Percentiles rank a stretch among this genome's conserved stretches.
Conservation (phyloP, 2,888 invertebrate genomes). For the Dusona sp. region DNA sequence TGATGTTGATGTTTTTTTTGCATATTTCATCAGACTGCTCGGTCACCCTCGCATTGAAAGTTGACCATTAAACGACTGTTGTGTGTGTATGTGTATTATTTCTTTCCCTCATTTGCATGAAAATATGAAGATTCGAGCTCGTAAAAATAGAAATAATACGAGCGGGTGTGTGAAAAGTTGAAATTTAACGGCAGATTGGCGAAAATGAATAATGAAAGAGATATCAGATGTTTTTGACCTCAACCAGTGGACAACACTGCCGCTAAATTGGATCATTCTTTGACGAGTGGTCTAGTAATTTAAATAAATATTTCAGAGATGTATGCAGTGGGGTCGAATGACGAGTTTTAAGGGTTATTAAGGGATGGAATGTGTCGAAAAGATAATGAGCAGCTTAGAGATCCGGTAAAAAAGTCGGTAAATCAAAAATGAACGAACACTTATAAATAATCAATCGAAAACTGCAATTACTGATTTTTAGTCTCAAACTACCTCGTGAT, state of each 20-base stretch:
- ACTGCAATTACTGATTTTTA: not conserved
- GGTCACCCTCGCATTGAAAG: not conserved
- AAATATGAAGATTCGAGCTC: not conserved
- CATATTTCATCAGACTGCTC: not conserved
- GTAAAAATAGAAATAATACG: constrained; percentile 27
- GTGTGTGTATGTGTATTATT: not conserved
- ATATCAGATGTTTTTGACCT: constrained; percentile 20
- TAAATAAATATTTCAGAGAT: not conserved
- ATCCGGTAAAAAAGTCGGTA: no score
- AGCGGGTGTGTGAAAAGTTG: not conserved
- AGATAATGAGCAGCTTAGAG: no score
- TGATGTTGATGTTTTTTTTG: constrained; percentile 18
- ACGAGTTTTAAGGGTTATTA: not conserved
- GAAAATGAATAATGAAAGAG: constrained; percentile 38
- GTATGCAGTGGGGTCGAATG: not conserved
- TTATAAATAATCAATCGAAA: not conserved
- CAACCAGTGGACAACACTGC: not conserved
- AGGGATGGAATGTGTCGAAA: no score
- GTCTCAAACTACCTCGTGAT: not conserved
- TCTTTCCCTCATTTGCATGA: not conserved
- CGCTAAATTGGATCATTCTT: not conserved
- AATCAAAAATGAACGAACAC: not conserved
- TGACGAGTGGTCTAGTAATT: not conserved
- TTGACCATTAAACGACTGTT: not conserved
- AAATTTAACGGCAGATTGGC: constrained; percentile 24